Conservation (phyloP, 2,797 vertebrate genomes). For the Parambassis ranga region DNA sequence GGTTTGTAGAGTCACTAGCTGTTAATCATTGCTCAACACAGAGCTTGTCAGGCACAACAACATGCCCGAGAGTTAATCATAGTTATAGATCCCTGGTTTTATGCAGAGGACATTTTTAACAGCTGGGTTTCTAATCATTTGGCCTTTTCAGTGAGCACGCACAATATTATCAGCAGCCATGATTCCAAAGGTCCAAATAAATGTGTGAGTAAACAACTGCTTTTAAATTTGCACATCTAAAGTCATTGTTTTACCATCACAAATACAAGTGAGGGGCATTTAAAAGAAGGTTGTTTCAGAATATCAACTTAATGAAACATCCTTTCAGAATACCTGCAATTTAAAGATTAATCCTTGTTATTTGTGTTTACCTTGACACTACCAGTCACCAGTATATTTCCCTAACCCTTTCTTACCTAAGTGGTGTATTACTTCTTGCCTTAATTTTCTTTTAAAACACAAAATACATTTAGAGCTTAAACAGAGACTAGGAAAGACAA, state of each 20-base stretch:
- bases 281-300: constrained; percentile 1
- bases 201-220: constrained; percentile 15
- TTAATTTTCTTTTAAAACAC: constrained; percentile 19
- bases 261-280: neutral
- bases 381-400: too few species aligned
- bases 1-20: constrained; percentile 73
- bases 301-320: neutral
- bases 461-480: constrained; percentile 48
- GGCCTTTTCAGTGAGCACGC: constrained; percentile 54
- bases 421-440: constrained; percentile 34
- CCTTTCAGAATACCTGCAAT: neutral
- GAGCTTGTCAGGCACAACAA: constrained; percentile 68
- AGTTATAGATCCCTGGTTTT: constrained; percentile 67
- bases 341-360: neutral
- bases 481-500: constrained; percentile 46
- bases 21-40: constrained; percentile 83
- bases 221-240: neutral
- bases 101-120: constrained; percentile 70
- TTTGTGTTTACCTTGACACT: neutral
- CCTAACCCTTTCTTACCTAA: constrained; percentile 18
- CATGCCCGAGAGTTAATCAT: constrained; percentile 71
- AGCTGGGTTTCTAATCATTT: constrained; percentile 66
- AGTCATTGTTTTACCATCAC: neutral
- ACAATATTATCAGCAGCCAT: constrained; percentile 17
- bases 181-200: constrained; percentile 23